Evolutionary conservation across 2,888 invertebrate genomes (phyloP), one percentile per base, ranked within the genome.

Genomic region (Heliconius ismenius): DNA sequence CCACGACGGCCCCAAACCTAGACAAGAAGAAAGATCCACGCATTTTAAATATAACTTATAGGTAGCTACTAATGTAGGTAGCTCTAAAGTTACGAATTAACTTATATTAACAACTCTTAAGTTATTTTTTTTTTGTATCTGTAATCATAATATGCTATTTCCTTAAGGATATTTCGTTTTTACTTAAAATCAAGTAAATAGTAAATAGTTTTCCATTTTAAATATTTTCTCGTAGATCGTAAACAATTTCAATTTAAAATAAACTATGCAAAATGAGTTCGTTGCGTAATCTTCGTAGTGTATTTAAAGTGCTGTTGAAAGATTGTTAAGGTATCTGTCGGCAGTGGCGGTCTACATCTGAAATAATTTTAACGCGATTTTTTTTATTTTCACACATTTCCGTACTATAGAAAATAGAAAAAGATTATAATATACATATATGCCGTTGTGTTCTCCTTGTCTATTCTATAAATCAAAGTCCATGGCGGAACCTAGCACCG

Each of bases 261-360:
- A 7, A 32, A 70, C 58, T 28, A n/a, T 58, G 58, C 58, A 70
- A 70, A 70, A 70, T 58, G 70, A 58, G 58, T 70, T 70, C 58
- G n/a, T 58, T 70, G 58, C 70, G 70, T 70, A 70, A 70, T 58
- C 70, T 70, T 58, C 36, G 58, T 70, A 58, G 58, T 70, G 58
- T 73, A 73, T 73, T 76, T 76, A 58, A 65, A 65, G 65, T 49
- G 11, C 58, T n/a, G 76, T 21, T 72, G 76, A 76, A 73, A 76
- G 64, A 76, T 76, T 39, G 60, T 43, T 76, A 36, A 64, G 64
- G 72, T 62, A 13, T 65, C 72, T 72, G 72, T 65, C 72, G 32
- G 65, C 70, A 13, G 21, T 15, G 15, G 24, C 15, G 67, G 24
- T 24, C 24, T 36, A 39, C 63, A 36, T 69, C 13, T 64, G 36